These are phyloP conservation scores for Amiota communis DNA, from an alignment of 2,888 invertebrate genomes.

Conservation along the genomic window DNA sequence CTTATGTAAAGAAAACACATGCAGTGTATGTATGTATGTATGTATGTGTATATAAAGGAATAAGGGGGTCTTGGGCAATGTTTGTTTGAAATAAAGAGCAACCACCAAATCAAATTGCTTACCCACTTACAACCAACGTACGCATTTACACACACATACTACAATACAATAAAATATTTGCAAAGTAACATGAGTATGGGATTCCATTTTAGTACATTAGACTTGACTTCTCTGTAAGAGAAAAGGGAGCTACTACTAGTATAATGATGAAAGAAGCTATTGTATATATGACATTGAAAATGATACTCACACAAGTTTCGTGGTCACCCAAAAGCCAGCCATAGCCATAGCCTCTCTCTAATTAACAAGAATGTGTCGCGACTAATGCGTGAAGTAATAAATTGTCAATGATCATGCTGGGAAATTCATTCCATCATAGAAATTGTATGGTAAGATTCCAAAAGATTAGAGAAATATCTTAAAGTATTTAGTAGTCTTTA, in stretches of 20 bases:
- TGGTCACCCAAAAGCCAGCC: conserved; percentile 28
- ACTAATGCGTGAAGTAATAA: neutral
- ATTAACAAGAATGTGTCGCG: neutral
- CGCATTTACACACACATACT: neutral
- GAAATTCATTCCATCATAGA: too few species aligned
- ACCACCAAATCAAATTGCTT: conserved; percentile 18
- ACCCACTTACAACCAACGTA: neutral
- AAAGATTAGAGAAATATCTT: too few species aligned
- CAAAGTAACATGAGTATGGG: too few species aligned
- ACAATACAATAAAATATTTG: too few species aligned
- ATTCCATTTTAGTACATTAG: too few species aligned
- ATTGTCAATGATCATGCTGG: neutral
- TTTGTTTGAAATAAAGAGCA: neutral
- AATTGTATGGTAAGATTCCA: too few species aligned
- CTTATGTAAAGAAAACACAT: conserved; percentile 18
- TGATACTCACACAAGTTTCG: conserved; percentile 60
- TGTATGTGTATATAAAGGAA: too few species aligned
- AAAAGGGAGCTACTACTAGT: too few species aligned
- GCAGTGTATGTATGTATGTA: too few species aligned
- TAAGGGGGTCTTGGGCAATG: neutral
- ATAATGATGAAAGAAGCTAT: too few species aligned
- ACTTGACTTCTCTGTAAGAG: too few species aligned
- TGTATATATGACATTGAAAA: conserved; percentile 54
- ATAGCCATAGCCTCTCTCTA: conserved; percentile 26
- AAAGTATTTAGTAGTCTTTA: too few species aligned